phyloP scores from a whole-genome alignment of 2,888 invertebrate genomes.

The Drosophila siamana region DNA sequence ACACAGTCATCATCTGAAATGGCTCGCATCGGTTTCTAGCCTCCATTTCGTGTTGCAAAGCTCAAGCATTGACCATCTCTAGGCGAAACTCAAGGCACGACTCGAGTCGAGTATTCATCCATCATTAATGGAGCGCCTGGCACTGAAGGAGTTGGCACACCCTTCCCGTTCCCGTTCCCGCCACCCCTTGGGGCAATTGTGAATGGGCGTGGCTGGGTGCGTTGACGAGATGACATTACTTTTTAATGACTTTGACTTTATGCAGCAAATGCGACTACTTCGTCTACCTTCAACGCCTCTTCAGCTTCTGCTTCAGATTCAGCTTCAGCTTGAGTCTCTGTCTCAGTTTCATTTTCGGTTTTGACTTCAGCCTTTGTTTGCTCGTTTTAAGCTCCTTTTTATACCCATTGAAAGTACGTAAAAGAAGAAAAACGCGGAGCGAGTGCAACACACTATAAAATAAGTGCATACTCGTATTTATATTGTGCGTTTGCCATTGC shows the following conservation, averaged over 20 bases:
- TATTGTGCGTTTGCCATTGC: background rate
- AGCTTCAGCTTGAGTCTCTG: background rate
- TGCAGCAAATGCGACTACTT: conserved; percentile 70
- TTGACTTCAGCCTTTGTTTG: conserved; percentile 14
- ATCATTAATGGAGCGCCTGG: conserved; percentile 73
- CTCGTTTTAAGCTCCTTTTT: conserved; percentile 33
- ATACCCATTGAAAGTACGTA: background rate
- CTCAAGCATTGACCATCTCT: background rate
- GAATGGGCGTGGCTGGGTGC: conserved; percentile 49
- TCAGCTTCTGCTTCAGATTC: too few relatives aligned
- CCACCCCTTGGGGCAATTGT: conserved; percentile 27
- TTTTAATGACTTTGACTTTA: conserved; percentile 82
- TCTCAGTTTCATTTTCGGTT: background rate
- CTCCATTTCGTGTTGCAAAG: background rate
- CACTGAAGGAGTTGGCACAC: conserved; percentile 59
- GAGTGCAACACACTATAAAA: background rate
- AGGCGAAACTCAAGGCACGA: conserved; percentile 9
- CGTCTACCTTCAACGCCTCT: conserved; percentile 51
- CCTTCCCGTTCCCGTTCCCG: background rate
- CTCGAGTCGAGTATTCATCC: conserved; percentile 67
- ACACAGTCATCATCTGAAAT: background rate
- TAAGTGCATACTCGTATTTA: background rate
- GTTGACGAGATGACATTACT: conserved; percentile 79
- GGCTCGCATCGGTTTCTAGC: background rate
- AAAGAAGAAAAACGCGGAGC: background rate